Base-by-base conservation (phyloP, 2,888 invertebrate genomes). In the Tiliacea citrago region DNA sequence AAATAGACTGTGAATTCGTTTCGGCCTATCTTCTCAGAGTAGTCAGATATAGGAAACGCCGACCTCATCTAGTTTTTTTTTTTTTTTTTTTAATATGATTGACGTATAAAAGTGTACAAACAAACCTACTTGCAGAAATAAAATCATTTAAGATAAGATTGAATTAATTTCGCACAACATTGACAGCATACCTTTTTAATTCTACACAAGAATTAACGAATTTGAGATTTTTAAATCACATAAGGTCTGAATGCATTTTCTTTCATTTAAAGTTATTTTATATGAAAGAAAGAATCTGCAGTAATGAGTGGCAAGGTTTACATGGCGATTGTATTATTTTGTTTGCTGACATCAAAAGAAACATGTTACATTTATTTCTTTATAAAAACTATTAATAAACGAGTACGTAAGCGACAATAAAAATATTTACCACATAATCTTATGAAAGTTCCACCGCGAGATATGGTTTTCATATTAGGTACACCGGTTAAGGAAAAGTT, bases 401-500 rank as follows among this genome's bases (percentile, higher is more conserved):
- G 42, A 24, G 49, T n/a, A 58, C 24, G 9, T 76, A 51, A 61
- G 29, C 57, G 63, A 66, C 65, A 72, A 62, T 67, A 68, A 29
- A 79, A 63, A 68, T 73, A 68, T 79, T 73, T 68, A 3, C 61
- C 68, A 68, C 55, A 60, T 73, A 77, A 74, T 76, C 55, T 55
- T 60, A 57, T 68, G 57, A 66, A 76, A 85, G 74, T 82, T 68
- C 68, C 62, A 51, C 8, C 60, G 61, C 57, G 39, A 39, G 60
- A 12, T 73, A 79, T 84, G 70, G 82, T 74, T 84, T 82, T 76
- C 71, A 66, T 79, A 79, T 60, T 57, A 73, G 29, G 29, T 29
- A 2, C 75, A 67, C 21, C 29, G 21, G 49, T 35, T 65, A 42
- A 68, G 58, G 45, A 55, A 69, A 84, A 75, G 45, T 84, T 74